Base-by-base conservation (phyloP, 2,888 invertebrate species). In the Epistrophe grossulariae region DNA sequence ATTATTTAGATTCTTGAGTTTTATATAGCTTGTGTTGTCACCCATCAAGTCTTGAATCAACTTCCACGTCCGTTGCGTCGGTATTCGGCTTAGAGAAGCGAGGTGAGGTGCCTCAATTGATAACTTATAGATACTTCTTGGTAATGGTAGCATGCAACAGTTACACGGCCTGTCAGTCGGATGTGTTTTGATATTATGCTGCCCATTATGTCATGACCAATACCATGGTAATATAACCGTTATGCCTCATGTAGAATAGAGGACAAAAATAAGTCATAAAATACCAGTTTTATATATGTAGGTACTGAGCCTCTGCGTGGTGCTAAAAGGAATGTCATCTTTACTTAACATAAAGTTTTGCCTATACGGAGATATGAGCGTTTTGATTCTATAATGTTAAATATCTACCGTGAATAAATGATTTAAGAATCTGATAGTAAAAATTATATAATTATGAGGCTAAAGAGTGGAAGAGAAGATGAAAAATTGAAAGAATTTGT, bases 71-170 rank as follows among this genome's bases (percentile, higher is more conserved):
- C 50, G 38, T 38, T 8, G 17, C 31, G 4, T 5, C 68, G 15
- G 17, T 31, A 10, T 68, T 31, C 3, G 45, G 48, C 11, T 48
- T 28, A 11, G 28, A 48, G 31, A 24, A 24, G 28, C 19, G 43
- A 9, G 43, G 17, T 15, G 43, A 19, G 10, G 17, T 60, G 17
- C 13, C 15, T 62, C 19, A 31, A 45, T 35, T 35, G 9, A 28
- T 3, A 62, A 11, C n/a, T n/a, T n/a, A 57, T 8, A 62, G 24
- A 57, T 62, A 55, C 35, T 62, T 48, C 35, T 35, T 72, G 66
- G 24, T 50, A 82, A 82, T 82, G 71, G 83, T 40, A 72, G 74
- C 66, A 60, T 87, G 79, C 87, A 87, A 87, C 87, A 76, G 87
- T 87, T 87, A 87, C 83, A 82, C 71, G 66, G 71, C 76, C 71